These are phyloP conservation scores for Harmothoe impar DNA, from an alignment of 2,888 invertebrate species.

Conservation along the genomic window DNA sequence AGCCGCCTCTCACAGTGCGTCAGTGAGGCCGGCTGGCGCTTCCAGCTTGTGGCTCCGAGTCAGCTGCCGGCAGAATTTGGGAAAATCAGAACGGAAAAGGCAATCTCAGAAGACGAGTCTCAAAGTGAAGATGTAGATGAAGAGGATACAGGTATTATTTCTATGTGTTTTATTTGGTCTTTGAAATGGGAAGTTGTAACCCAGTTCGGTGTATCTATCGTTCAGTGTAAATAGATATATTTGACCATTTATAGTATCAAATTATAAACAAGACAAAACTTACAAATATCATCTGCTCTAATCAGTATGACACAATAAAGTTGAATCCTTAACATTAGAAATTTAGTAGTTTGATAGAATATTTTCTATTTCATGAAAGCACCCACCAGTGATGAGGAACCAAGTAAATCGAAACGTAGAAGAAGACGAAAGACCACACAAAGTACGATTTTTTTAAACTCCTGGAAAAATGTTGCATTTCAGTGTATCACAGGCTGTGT, in stretches of 20 bases:
- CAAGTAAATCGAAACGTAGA: neutral
- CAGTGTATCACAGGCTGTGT: too few relatives aligned
- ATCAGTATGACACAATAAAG: too few relatives aligned
- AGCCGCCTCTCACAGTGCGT: conserved; percentile 84
- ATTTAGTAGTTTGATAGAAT: neutral
- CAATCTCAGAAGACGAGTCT: neutral
- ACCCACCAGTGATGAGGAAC: neutral
- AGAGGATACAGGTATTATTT: conserved; percentile 44
- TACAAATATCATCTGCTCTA: too few relatives aligned
- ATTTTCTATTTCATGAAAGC: neutral
- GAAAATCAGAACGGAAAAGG: conserved; percentile 78
- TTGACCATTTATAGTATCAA: too few relatives aligned
- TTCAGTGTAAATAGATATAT: too few relatives aligned
- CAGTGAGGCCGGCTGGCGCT: conserved; percentile 89
- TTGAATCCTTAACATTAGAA: too few relatives aligned
- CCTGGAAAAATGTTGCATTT: too few relatives aligned
- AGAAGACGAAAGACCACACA: neutral
- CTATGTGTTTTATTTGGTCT: neutral
- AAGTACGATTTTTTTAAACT: neutral
- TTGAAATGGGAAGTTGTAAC: neutral
- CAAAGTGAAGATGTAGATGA: conserved; percentile 57
- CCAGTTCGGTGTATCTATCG: too few relatives aligned
- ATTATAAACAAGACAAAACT: too few relatives aligned
- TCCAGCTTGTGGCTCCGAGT: conserved; percentile 86
- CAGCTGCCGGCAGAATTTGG: conserved; percentile 85